Conservation (phyloP, 2,888 invertebrate species). For the Thera britannica region DNA sequence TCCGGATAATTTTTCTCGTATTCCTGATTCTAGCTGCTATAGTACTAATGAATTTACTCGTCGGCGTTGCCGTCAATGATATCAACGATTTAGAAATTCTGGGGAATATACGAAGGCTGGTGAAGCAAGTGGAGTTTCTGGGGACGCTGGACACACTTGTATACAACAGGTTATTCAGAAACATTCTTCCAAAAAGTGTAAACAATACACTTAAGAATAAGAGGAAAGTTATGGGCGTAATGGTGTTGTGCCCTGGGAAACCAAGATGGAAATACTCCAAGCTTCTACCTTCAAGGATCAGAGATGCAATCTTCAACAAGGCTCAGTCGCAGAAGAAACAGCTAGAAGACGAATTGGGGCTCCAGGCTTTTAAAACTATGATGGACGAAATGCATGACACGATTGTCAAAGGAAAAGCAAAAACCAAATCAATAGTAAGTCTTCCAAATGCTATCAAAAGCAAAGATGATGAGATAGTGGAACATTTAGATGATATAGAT, state of each 20-base stretch:
- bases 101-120: slow-evolving; percentile 81
- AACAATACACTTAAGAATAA: slow-evolving; percentile 67
- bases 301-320: slow-evolving; percentile 72
- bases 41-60: slow-evolving; percentile 85
- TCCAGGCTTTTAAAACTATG: slow-evolving; percentile 61
- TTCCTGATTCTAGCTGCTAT: slow-evolving; percentile 84
- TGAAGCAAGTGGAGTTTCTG: slow-evolving; percentile 84
- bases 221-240: slow-evolving; percentile 62
- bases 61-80: slow-evolving; percentile 86
- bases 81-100: slow-evolving; percentile 83
- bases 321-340: slow-evolving; percentile 71
- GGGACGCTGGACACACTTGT: slow-evolving; percentile 80
- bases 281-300: slow-evolving; percentile 65
- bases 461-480: slow-evolving; percentile 62
- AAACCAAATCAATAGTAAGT: slow-evolving; percentile 38
- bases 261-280: slow-evolving; percentile 62
- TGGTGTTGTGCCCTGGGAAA: slow-evolving; percentile 72
- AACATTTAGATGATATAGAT: slow-evolving; percentile 64
- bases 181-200: slow-evolving; percentile 63
- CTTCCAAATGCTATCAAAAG: slow-evolving; percentile 31
- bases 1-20: slow-evolving; percentile 79
- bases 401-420: slow-evolving; percentile 54
- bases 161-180: slow-evolving; percentile 71
- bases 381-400: slow-evolving; percentile 70
- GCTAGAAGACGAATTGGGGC: slow-evolving; percentile 64